Base-by-base conservation (phyloP, 2,888 invertebrate species). In the Brenthis ino region DNA sequence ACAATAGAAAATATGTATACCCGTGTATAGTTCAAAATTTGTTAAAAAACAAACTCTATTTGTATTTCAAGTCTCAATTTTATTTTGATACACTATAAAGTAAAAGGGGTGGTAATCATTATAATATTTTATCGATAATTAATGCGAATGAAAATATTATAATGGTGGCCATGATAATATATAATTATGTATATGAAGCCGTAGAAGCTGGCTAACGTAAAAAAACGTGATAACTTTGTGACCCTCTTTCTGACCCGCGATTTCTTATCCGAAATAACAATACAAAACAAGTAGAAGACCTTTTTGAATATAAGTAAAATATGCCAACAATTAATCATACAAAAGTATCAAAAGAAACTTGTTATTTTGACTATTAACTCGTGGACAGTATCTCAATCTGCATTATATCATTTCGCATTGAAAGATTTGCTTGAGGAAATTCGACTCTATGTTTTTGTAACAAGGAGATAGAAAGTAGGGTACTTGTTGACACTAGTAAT, bases 361-460 rank as follows among this genome's bases (percentile, higher is more conserved):
- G 80, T 85, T 85, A 85, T 74, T 75, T 79, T 80, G 76, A 82
- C 76, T 78, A 85, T 86, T 84, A 83, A 80, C 80, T 82, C 58
- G 67, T 74, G 77, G 80, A 82, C 84, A 82, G 77, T 85, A 85
- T 86, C 85, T 85, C 72, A 75, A 78, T 72, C 75, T 68, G 75
- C 76, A 77, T 78, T 83, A 75, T 74, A 79, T 82, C 79, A 78
- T 74, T 71, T 16, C n/a, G 53, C 58, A 69, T 58, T 56, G 33
- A 70, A 61, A 28, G 24, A 24, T 33, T 33, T 57, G 56, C n/a
- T 47, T 48, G 3, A 6, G 48, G 24, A 69, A 48, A 56, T 63
- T 73, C 47, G 20, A 28, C 69, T 51, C 55, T 65, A 56, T 67
- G 14, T 11, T 13, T 8, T 16, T 48, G 20, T 11, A 24, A 67